Evolutionary conservation across 2,888 invertebrate species (phyloP).

Genomic region (Eilema griseolum): DNA sequence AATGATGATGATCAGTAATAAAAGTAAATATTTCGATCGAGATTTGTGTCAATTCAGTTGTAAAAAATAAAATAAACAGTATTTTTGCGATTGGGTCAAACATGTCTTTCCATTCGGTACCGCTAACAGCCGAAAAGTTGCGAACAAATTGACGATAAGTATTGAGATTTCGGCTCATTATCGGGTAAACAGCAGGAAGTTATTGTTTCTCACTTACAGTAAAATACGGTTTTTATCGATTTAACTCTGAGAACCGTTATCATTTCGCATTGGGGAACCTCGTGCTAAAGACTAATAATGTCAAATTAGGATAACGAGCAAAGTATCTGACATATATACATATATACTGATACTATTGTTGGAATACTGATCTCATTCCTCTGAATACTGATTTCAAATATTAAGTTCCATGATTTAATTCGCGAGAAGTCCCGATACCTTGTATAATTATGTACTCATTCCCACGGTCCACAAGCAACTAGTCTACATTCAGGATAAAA

Average conservation of each 20-base stretch:
- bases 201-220: background rate
- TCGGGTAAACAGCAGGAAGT: background rate
- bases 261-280: background rate
- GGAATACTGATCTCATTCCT: background rate
- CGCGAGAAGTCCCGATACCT: no score
- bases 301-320: background rate
- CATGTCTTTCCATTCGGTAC: background rate
- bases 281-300: background rate
- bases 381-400: no score
- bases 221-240: conserved; percentile 10
- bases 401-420: no score
- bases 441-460: no score
- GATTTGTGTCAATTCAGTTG: background rate
- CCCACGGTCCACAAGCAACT: no score
- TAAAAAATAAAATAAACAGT: no score
- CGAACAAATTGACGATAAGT: background rate
- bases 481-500: no score
- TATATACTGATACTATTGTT: background rate
- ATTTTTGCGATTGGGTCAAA: background rate
- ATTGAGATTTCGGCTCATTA: background rate
- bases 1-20: no score
- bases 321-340: background rate
- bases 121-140: background rate
- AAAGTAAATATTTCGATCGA: background rate
- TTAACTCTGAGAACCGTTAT: background rate